Evolutionary conservation across 2,113 vertebrate species (phyloP).

Genomic region (Pholis gunnellus): DNA sequence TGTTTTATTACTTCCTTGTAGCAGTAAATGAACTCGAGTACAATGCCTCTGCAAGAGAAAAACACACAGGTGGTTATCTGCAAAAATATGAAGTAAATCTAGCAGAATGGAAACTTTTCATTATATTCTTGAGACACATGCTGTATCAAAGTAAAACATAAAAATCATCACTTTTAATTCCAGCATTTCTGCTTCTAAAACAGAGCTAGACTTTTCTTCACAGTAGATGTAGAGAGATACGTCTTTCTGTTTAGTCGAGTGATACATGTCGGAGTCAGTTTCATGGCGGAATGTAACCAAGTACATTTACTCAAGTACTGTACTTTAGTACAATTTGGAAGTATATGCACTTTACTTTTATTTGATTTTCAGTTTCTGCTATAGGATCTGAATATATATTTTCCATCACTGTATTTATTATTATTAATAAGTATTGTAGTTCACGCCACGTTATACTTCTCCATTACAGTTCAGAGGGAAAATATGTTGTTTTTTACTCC

Average conservation of each 20-base stretch:
- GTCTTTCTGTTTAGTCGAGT: neutral
- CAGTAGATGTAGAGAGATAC: neutral
- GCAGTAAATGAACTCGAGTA: neutral
- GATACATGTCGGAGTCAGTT: neutral
- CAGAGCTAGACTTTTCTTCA: neutral
- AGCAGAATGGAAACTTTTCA: neutral
- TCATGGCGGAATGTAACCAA: neutral
- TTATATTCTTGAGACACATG: neutral
- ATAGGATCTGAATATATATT: neutral
- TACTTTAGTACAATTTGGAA: neutral
- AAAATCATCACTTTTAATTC: neutral
- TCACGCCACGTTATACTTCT: neutral
- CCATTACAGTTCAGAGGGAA: neutral
- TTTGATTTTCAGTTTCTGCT: neutral
- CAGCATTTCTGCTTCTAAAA: neutral
- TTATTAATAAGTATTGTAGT: neutral
- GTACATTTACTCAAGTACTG: neutral
- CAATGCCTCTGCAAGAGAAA: neutral
- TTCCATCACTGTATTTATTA: neutral
- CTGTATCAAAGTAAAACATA: neutral
- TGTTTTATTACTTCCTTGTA: slow-evolving; percentile 44
- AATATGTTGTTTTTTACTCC: neutral
- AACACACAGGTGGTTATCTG: neutral
- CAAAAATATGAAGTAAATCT: neutral
- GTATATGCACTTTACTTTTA: neutral